Conservation (phyloP, 2,113 vertebrate species). For the Lepisosteus oculatus region DNA sequence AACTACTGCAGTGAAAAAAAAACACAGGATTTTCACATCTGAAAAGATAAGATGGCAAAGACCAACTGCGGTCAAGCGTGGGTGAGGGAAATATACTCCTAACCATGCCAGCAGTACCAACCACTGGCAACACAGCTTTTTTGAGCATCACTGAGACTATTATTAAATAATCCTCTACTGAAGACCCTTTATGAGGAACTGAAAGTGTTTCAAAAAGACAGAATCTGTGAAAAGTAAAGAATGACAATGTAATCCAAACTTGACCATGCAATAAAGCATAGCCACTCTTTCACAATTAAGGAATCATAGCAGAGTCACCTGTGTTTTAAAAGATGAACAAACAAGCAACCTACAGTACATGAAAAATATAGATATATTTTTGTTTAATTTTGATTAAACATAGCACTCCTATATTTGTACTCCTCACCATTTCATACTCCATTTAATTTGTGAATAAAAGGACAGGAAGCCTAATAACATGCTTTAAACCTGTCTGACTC, state of each 20-base stretch:
- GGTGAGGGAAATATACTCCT: too few species aligned
- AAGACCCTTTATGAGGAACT: too few species aligned
- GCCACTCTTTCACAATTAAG: constrained; percentile 72
- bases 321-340: constrained; percentile 76
- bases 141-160: too few species aligned
- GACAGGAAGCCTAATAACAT: constrained; percentile 53
- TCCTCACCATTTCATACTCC: constrained; percentile 58
- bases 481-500: constrained; percentile 36
- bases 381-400: constrained; percentile 66
- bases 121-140: too few species aligned
- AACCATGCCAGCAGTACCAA: too few species aligned
- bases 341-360: constrained; percentile 62
- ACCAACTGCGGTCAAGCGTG: too few species aligned
- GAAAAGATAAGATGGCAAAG: too few species aligned
- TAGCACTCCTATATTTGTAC: constrained; percentile 51
- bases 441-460: constrained; percentile 65
- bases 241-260: constrained; percentile 55
- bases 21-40: too few species aligned
- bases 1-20: too few species aligned
- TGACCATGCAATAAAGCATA: constrained; percentile 58
- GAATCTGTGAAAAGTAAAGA: not conserved
- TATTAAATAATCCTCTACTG: too few species aligned
- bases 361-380: constrained; percentile 43
- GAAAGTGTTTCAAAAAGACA: too few species aligned
- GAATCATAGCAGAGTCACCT: constrained; percentile 74